Percentiles rank a stretch among this genome's conserved stretches.
phyloP scores from a whole-genome alignment of 2,888 invertebrate genomes.

The Drosophila gaucha region DNA sequence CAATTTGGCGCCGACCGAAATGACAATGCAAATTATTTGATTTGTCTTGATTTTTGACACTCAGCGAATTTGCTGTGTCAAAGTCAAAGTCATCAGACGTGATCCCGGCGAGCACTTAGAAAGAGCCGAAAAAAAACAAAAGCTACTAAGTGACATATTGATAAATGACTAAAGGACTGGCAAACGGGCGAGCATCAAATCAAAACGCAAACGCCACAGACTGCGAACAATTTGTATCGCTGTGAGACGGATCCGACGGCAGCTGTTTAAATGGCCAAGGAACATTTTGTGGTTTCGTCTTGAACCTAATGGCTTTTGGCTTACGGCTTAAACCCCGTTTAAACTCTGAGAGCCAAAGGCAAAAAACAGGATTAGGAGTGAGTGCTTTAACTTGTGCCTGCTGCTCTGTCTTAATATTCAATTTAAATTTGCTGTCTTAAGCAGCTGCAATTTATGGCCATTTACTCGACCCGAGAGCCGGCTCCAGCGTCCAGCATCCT shows the following conservation, averaged over 20 bases:
- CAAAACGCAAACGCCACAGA: slow-evolving; percentile 42
- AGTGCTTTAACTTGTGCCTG: slow-evolving; percentile 32
- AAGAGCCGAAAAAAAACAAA: slow-evolving; percentile 52
- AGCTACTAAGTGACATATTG: slow-evolving; percentile 70
- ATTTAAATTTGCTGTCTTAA: slow-evolving; percentile 49
- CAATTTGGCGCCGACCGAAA: slow-evolving; percentile 31
- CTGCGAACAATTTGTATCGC: slow-evolving; percentile 42
- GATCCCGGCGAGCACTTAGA: slow-evolving; percentile 37
- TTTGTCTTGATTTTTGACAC: slow-evolving; percentile 44
- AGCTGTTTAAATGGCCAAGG: slow-evolving; percentile 36
- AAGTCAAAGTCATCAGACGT: slow-evolving; percentile 47
- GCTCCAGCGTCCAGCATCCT: slow-evolving; percentile 2
- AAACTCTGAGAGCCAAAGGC: slow-evolving; percentile 4
- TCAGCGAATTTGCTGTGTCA: slow-evolving; percentile 41
- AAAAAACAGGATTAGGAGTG: neutral
- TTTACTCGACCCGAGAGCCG: slow-evolving; percentile 1
- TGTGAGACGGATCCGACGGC: slow-evolving; percentile 1
- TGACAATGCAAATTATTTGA: slow-evolving; percentile 59
- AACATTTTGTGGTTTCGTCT: slow-evolving; percentile 39
- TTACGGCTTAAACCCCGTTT: slow-evolving; percentile 10
- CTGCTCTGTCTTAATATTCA: slow-evolving; percentile 27
- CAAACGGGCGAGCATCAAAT: slow-evolving; percentile 23
- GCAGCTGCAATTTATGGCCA: slow-evolving; percentile 59
- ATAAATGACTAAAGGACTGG: slow-evolving; percentile 51
- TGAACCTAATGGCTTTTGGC: slow-evolving; percentile 35